Percentiles rank a stretch among this genome's conserved stretches.
Evolutionary conservation across 2,888 invertebrate species (phyloP).

Genomic region (Seira ritae): DNA sequence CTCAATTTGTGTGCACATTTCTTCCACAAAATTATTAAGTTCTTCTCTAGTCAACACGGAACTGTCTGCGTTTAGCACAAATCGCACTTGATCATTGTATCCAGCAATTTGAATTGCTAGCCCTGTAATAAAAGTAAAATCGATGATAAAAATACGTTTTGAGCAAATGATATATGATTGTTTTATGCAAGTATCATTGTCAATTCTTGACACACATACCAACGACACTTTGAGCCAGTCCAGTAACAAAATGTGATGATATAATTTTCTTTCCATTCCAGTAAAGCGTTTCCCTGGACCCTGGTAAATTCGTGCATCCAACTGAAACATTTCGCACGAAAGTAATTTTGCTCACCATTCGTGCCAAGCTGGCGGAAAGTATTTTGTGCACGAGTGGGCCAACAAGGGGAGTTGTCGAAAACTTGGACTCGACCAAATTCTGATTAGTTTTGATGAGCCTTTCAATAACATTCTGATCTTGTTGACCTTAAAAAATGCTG

Average conservation of each 20-base stretch:
- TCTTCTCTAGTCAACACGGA: no score
- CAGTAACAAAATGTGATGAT: constrained; percentile 7
- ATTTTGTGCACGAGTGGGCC: neutral
- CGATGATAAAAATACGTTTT: no score
- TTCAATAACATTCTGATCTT: constrained; percentile 9
- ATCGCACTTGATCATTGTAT: no score
- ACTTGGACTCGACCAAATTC: neutral
- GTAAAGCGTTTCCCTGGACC: neutral
- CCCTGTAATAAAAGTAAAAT: no score
- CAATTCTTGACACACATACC: no score
- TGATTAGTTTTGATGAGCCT: constrained; percentile 9
- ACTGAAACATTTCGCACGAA: constrained; percentile 14
- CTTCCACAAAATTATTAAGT: no score
- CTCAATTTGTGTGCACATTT: no score
- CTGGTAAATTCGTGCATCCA: constrained; percentile 30
- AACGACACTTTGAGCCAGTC: constrained; percentile 23
- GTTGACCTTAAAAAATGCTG: constrained; percentile 27
- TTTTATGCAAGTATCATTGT: no score
- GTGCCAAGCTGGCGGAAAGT: constrained; percentile 11
- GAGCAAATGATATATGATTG: no score
- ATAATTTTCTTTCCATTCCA: constrained; percentile 25
- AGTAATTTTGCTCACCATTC: neutral
- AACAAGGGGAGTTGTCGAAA: neutral
- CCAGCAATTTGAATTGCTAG: no score
- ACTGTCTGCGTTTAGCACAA: no score